Evolutionary conservation across 2,113 vertebrate genomes (phyloP), one percentile per base, ranked within the genome.

Genomic region (Muntiacus reevesi): DNA sequence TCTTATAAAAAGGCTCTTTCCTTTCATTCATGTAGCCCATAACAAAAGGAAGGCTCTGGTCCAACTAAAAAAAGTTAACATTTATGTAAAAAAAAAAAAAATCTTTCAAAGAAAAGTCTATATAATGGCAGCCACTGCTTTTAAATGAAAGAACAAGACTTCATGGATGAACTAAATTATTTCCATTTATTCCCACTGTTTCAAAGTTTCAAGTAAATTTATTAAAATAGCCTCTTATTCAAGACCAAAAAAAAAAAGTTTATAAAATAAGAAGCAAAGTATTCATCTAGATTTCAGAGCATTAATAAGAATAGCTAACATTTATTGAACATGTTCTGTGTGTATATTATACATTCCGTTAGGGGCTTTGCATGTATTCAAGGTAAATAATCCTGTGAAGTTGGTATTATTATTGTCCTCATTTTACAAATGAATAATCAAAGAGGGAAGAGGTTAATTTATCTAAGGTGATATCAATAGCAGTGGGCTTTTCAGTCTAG

Each of bases 1-100:
- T 96, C 78, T 99, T 99, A 95, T 99, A 99, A 95, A 99, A 99
- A 82, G 99, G 99, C 7, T 99, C 99, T 91, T 99, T 99, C 14
- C 99, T 98, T 98, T 99, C 99, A 95, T 99, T 99, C 94, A 99
- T 87, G 81, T 99, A 99, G 43, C 99, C 99, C 99, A 99, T 98
- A 40, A 99, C 98, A 89, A 98, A 98, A 89, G 98, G 98, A 92
- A 95, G 95, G 92, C 89, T 97, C 99, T 99, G 98, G 50, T 28
- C 6, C 96, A 94, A 97, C 98, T 43, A 8, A 94, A 85, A 88
- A 88, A 59, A 93, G 67, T 81, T 12, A 94, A 5, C 21, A 40
- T 71, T 94, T 62, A 50, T 6, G 59, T 25, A 83, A 4, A 7
- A 28, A 87, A 54, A 64, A 60, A 64, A 62, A 84, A 81, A 23